A percentile compares a stretch with the other conserved stretches of the same genome.
Evolutionary conservation across 2,888 invertebrate genomes (phyloP).

Genomic region (Cetonia aurata): DNA sequence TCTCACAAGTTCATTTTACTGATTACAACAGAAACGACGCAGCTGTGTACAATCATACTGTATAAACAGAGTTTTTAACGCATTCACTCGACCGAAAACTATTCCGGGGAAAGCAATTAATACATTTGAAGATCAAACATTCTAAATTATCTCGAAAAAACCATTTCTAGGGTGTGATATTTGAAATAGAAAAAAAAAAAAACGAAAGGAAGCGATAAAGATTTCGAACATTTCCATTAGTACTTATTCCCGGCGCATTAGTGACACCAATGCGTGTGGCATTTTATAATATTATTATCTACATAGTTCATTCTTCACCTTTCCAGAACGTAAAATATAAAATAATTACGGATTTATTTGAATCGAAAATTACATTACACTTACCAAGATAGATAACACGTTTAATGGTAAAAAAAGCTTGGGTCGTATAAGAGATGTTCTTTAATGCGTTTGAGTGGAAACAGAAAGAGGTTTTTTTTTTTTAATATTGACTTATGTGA

Average conservation of each 20-base stretch:
- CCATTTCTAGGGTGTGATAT: conserved; percentile 35
- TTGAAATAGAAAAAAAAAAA: conserved; percentile 17
- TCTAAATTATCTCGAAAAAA: conserved; percentile 34
- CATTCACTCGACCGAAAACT: background rate
- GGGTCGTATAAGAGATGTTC: too few species aligned
- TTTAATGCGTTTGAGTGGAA: too few species aligned
- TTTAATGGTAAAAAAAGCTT: conserved; percentile 10
- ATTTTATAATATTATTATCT: conserved; percentile 42
- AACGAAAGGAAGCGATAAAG: conserved; percentile 27
- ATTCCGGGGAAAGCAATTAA: conserved; percentile 24
- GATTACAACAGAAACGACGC: too few species aligned
- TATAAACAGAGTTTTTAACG: too few species aligned
- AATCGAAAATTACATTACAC: conserved; percentile 31
- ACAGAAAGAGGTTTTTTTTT: too few species aligned
- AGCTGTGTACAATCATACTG: too few species aligned
- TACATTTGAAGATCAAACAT: conserved; percentile 30
- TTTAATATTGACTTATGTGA: conserved; percentile 5
- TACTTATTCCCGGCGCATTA: conserved; percentile 5
- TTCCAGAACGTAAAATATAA: conserved; percentile 24
- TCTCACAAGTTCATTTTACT: too few species aligned
- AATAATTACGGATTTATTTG: conserved; percentile 38
- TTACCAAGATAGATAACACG: conserved; percentile 5
- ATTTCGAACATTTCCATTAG: conserved; percentile 38
- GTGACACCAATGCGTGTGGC: conserved; percentile 43
- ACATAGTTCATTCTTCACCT: conserved; percentile 8